phyloP scores from a whole-genome alignment of 2,113 vertebrate species.

The Calyptomena viridis region DNA sequence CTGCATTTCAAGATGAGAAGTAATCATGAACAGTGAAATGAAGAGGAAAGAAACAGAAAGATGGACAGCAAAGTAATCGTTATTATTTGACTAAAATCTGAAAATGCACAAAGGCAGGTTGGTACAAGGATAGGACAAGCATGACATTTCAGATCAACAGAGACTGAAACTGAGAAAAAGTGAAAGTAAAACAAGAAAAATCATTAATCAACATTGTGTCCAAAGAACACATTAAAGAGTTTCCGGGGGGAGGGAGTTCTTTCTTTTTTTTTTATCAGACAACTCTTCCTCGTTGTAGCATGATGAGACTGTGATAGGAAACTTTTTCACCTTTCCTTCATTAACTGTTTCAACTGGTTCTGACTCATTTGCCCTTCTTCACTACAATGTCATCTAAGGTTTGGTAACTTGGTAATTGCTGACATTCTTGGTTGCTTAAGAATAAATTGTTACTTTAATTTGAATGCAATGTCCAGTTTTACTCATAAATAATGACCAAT shows the following conservation, averaged over 20 bases:
- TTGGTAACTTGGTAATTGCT: neutral
- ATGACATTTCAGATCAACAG: neutral
- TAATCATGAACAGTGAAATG: neutral
- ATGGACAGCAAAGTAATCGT: neutral
- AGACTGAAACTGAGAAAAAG: neutral
- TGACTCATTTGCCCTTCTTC: neutral
- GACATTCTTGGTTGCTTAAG: neutral
- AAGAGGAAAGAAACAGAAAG: neutral
- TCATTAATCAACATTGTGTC: neutral
- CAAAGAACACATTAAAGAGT: neutral
- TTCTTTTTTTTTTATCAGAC: neutral
- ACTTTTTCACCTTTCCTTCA: neutral
- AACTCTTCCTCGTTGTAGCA: neutral
- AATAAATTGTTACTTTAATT: slow-evolving; percentile 17
- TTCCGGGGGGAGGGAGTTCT: neutral
- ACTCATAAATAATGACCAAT: neutral
- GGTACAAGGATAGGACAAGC: neutral
- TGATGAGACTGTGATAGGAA: neutral
- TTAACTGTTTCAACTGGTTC: neutral
- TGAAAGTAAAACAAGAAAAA: neutral
- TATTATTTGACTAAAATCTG: neutral
- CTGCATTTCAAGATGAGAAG: neutral
- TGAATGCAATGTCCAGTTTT: neutral
- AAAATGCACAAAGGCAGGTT: neutral
- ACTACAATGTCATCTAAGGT: neutral